Percentiles rank a stretch among this genome's conserved stretches.
These are phyloP conservation scores for Oxygymnocypris stewartii DNA, from an alignment of 2,113 vertebrate species.

Conservation along the genomic window DNA sequence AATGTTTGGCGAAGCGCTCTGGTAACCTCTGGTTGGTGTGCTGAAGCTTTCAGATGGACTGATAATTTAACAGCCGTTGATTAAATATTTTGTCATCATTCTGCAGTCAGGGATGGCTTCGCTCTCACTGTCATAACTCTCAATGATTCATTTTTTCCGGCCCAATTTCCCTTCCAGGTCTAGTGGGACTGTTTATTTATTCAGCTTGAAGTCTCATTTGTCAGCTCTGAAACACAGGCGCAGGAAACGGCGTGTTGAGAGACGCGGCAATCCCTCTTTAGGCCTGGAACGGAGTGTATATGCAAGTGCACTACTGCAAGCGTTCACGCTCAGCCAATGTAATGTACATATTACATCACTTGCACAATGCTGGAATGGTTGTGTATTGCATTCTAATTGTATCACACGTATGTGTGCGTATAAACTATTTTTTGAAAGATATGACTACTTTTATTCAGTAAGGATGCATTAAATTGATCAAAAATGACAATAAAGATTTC, in stretches of 20 bases:
- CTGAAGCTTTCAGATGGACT: constrained; percentile 3
- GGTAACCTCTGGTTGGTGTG: constrained; percentile 36
- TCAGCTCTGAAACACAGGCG: constrained; percentile 43
- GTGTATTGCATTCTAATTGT: not conserved
- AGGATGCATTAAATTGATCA: not conserved
- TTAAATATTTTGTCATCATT: constrained; percentile 53
- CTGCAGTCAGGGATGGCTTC: constrained; percentile 16
- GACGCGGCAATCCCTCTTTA: not conserved
- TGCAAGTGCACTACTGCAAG: not conserved
- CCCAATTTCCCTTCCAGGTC: constrained; percentile 43
- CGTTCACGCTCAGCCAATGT: not conserved
- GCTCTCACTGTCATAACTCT: constrained; percentile 20
- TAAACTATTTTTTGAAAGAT: not conserved
- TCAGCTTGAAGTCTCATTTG: constrained; percentile 35
- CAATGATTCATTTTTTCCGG: constrained; percentile 24
- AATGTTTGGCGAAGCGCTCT: constrained; percentile 20
- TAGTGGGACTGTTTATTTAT: constrained; percentile 42
- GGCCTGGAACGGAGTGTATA: not conserved
- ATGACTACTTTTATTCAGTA: not conserved
- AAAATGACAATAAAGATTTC: not conserved
- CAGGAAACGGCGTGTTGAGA: not conserved
- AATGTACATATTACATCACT: not conserved
- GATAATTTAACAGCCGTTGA: constrained; percentile 47
- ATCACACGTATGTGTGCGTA: not conserved
- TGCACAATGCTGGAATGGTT: not conserved